phyloP scores from a whole-genome alignment of 2,888 invertebrate species.

The Nowickia ferox region DNA sequence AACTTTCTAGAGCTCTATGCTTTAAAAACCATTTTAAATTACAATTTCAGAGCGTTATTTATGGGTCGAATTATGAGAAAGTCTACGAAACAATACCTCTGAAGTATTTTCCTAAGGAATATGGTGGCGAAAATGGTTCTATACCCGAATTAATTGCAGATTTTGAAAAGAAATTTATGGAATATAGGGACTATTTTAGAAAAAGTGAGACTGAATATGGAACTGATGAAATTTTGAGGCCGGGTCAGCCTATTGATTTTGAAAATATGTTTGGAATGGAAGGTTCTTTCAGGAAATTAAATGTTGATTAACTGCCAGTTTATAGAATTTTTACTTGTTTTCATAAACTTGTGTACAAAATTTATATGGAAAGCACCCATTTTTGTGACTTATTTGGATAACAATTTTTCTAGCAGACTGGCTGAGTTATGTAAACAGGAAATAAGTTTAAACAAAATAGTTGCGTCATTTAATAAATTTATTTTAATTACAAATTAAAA shows the following conservation, averaged over 20 bases:
- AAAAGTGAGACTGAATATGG: constrained; percentile 77
- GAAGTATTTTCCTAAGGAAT: constrained; percentile 86
- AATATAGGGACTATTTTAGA: constrained; percentile 74
- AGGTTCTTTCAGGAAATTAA: constrained; percentile 78
- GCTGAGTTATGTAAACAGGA: too few species aligned
- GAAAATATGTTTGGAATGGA: constrained; percentile 77
- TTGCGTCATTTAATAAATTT: too few species aligned
- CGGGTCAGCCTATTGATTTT: constrained; percentile 74
- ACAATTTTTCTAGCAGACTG: too few species aligned
- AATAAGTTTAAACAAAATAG: too few species aligned
- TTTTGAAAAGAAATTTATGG: constrained; percentile 73
- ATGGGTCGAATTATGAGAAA: constrained; percentile 76
- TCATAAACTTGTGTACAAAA: too few species aligned
- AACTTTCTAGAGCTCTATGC: too few species aligned
- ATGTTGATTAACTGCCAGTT: constrained; percentile 73
- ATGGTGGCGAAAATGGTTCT: constrained; percentile 86
- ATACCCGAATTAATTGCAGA: background rate
- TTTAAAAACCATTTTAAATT: too few species aligned
- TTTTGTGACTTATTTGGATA: too few species aligned
- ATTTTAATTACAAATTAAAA: too few species aligned
- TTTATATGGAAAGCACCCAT: too few species aligned
- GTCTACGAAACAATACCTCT: constrained; percentile 83
- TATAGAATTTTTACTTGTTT: too few species aligned
- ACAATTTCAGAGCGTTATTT: too few species aligned
- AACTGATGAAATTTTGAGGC: constrained; percentile 75